Evolutionary conservation across 2,797 vertebrate genomes (phyloP).

Genomic region (Xerus rutilus): DNA sequence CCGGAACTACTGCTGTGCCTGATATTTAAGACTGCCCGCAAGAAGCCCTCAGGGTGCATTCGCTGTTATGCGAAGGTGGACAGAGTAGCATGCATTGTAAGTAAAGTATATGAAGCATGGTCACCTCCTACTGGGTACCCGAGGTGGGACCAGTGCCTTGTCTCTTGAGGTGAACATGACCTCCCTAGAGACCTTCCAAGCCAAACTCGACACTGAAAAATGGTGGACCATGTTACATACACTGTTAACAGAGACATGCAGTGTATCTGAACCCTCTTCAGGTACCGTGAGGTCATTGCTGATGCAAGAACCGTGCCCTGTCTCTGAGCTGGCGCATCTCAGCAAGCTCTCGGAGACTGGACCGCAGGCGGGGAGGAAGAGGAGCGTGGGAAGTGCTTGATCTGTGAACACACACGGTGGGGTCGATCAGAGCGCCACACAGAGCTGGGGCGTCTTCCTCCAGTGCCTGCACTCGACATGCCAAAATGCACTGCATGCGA

Average conservation of each 20-base stretch:
- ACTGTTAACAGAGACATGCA: slow-evolving; percentile 73
- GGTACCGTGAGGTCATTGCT: slow-evolving; percentile 65
- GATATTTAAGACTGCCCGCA: background rate
- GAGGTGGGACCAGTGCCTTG: background rate
- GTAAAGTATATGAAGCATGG: slow-evolving; percentile 41
- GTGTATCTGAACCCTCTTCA: slow-evolving; percentile 33
- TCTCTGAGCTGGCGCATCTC: slow-evolving; percentile 23
- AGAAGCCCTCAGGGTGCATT: slow-evolving; percentile 43
- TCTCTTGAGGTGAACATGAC: background rate
- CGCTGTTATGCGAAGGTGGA: background rate
- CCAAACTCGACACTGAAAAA: background rate
- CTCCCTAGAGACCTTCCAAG: background rate
- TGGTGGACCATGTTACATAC: background rate
- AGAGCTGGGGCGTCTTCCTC: background rate
- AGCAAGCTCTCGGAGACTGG: background rate
- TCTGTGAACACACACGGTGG: background rate
- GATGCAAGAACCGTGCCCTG: background rate
- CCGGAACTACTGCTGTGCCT: background rate
- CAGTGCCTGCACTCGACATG: background rate
- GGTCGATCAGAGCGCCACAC: background rate
- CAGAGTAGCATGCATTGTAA: slow-evolving; percentile 68
- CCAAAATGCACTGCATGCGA: background rate
- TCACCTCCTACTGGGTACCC: background rate
- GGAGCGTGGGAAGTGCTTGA: rapidly evolving
- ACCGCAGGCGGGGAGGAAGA: background rate